These are phyloP conservation scores for Carassius gibelio DNA, from an alignment of 2,113 vertebrate species.

Conservation along the genomic window DNA sequence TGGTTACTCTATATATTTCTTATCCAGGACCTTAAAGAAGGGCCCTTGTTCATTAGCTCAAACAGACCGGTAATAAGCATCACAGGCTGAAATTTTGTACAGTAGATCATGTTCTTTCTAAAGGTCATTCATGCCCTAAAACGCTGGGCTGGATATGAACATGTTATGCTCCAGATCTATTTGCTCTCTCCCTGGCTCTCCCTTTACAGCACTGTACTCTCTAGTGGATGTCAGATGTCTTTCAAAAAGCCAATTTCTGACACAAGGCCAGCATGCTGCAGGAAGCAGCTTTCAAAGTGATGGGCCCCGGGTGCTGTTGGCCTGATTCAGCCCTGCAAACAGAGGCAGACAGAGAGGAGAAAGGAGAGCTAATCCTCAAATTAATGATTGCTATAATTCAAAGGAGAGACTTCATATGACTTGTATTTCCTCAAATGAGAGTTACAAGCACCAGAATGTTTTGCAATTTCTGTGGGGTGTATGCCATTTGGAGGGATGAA, in stretches of 20 bases:
- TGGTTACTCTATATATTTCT: too few species aligned
- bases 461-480: neutral
- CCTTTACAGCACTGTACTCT: neutral
- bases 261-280: slow-evolving; percentile 15
- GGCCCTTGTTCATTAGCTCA: too few species aligned
- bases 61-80: too few species aligned
- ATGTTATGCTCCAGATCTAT: too few species aligned
- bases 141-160: too few species aligned
- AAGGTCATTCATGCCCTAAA: too few species aligned
- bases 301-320: neutral
- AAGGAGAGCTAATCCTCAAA: slow-evolving; percentile 23
- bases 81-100: too few species aligned
- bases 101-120: too few species aligned
- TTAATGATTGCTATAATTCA: neutral
- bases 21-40: too few species aligned
- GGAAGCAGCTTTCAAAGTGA: slow-evolving; percentile 32
- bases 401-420: slow-evolving; percentile 11
- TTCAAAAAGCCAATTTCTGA: slow-evolving; percentile 40
- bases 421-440: neutral
- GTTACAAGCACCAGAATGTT: neutral
- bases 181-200: neutral
- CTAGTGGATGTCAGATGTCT: slow-evolving; percentile 38
- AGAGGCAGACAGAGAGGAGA: neutral
- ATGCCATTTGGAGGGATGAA: neutral
- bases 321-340: slow-evolving; percentile 16